Base-by-base conservation (phyloP, 2,797 vertebrate genomes). In the Eospalax fontanierii region DNA sequence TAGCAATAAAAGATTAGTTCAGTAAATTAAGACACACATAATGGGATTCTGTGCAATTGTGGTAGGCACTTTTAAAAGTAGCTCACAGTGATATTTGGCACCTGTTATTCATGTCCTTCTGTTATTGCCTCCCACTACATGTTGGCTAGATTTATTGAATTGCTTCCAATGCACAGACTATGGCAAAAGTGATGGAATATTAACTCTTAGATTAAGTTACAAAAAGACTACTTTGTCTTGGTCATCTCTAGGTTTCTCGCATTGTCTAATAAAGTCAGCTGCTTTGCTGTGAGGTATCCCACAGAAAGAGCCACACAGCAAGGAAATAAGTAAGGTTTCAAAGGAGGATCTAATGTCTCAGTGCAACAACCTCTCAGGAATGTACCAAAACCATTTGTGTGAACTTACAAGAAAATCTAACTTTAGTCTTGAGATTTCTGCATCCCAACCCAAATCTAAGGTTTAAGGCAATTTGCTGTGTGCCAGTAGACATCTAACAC, bases 31-130 rank as follows among this genome's bases (percentile, higher is more conserved):
- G 54, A 87, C 61, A 30, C 16, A 78, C 10, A 57, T 8, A 87
- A 70, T 89, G 33, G 43, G 40, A 73, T 30, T 2, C 21, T 73
- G 61, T 73, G 46, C 18, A 78, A 33, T 30, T 86, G 30, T 28
- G 8, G 14, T 70, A 86, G 15, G 75, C 43, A 96, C 28, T 38
- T 96, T 93, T 54, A 50, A 73, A 78, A 78, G 66, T 10, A 78
- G 18, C 19, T 59, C 65, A 8, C 50, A 54, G 50, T 81, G 35
- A 81, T 30, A 74, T 12, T n/a, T 0, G 0, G 16, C 8, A 61
- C 30, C 19, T 54, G 50, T 10, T 54, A 54, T 54, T 15, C 50
- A 54, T 57, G 2, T 4, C 16, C 35, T 83, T 57, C 24, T 30
- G 9, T 63, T 19, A 46, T 71, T 2, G 1, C 54, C 50, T 46